Conservation (phyloP, 1,140 invertebrate genomes). For the Drosophila ohnishii region DNA sequence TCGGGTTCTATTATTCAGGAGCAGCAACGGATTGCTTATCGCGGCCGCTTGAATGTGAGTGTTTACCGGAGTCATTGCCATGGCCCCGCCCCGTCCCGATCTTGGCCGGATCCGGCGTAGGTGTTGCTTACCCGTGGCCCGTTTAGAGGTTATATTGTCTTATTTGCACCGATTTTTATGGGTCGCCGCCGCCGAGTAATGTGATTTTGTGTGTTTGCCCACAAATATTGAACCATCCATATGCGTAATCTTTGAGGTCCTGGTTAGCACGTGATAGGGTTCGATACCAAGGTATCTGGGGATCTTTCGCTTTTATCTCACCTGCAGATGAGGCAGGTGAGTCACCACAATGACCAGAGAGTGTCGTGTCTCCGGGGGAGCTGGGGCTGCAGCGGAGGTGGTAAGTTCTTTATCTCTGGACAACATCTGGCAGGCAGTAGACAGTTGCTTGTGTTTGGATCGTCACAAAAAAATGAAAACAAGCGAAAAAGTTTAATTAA, state of each 20-base stretch:
- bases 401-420: constrained; percentile 52
- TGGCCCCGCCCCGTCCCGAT: constrained; percentile 24
- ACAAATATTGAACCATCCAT: constrained; percentile 58
- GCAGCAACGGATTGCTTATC: constrained; percentile 24
- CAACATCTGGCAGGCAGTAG: constrained; percentile 53
- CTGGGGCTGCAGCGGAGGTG: not conserved
- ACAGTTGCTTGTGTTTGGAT: constrained; percentile 75
- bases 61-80: constrained; percentile 49
- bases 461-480: constrained; percentile 42
- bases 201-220: constrained; percentile 61
- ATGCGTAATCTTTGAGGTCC: constrained; percentile 29
- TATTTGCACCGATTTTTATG: constrained; percentile 71
- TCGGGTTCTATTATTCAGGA: constrained; percentile 50
- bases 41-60: constrained; percentile 1
- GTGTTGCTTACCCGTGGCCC: constrained; percentile 57
- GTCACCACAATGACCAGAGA: constrained; percentile 22
- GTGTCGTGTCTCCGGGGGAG: not conserved
- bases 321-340: constrained; percentile 57
- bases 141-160: constrained; percentile 63
- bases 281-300: constrained; percentile 30
- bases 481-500: constrained; percentile 64
- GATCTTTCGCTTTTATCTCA: constrained; percentile 51
- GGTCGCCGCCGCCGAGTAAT: constrained; percentile 60
- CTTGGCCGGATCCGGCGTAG: constrained; percentile 42
- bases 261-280: constrained; percentile 39